Percentiles rank a stretch among this genome's conserved stretches.
These are phyloP conservation scores for Linnaemya vulpina DNA, from an alignment of 2,888 invertebrate genomes.

Conservation along the genomic window DNA sequence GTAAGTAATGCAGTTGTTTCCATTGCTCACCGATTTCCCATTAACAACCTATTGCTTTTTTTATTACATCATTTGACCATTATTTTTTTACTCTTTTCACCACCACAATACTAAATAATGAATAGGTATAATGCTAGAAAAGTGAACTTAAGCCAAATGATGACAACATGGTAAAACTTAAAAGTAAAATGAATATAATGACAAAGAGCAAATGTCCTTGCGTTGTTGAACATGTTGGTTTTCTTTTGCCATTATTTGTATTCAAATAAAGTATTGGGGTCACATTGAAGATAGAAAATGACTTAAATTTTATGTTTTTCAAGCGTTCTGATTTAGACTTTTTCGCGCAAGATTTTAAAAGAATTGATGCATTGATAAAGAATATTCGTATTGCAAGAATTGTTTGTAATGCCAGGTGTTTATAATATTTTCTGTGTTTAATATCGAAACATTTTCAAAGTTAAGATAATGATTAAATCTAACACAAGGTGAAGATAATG, in stretches of 20 bases:
- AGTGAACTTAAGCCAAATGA: constrained; percentile 33
- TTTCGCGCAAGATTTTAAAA: background rate
- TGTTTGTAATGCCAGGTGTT: no score
- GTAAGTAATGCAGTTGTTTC: background rate
- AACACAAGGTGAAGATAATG: no score
- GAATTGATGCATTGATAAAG: no score
- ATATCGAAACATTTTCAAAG: no score
- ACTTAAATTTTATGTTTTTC: background rate
- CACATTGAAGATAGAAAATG: constrained; percentile 1
- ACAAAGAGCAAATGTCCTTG: constrained; percentile 54
- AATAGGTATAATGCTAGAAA: constrained; percentile 19
- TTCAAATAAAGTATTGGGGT: constrained; percentile 46
- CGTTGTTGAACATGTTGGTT: constrained; percentile 33
- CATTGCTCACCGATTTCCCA: background rate
- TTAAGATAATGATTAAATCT: no score
- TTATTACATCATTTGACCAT: constrained; percentile 21
- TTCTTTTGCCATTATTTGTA: constrained; percentile 46
- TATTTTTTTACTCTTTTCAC: background rate
- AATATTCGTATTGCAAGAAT: background rate
- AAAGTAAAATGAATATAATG: constrained; percentile 19
- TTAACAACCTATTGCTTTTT: background rate
- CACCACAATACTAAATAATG: constrained; percentile 13
- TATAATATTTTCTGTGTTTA: no score
- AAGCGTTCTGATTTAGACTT: background rate
- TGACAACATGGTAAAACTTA: constrained; percentile 27